Base-by-base conservation (phyloP, 2,113 vertebrate species). In the Crotalus helleri region DNA sequence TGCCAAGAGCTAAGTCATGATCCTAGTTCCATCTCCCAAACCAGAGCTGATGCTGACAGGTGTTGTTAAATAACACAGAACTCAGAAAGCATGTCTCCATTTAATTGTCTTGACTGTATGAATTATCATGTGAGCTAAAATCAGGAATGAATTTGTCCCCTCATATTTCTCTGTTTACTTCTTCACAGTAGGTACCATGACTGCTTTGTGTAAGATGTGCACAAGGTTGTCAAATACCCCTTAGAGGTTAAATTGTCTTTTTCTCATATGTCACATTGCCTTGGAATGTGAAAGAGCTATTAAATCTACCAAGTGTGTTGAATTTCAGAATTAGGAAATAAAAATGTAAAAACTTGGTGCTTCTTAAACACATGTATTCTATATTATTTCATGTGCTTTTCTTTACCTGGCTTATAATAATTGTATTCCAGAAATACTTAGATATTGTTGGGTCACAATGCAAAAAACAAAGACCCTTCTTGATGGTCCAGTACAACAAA, bases 331-430 rank as follows among this genome's bases (percentile, higher is more conserved):
- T 93, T 95, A 97, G 96, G 93, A 94, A 95, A 95, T 94, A 92
- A 94, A 96, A 96, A 94, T 92, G 91, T 95, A 91, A 87, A 93
- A 15, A 94, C 94, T 93, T 96, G 88, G 3, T 90, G 94, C 96
- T 97, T 94, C 94, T 95, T 81, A 96, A 96, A 95, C 95, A 92
- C 21, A 10, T 96, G 95, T 96, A 81, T 96, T 96, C 94, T 97
- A 95, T 94, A 95, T 97, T 94, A 97, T 96, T 95, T 97, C 92
- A 96, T 96, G 33, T 97, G 85, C 96, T 96, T 97, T 96, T 96
- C 92, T 97, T 97, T 96, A 94, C 93, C 95, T 97, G 97, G 95
- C 92, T 95, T 97, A 93, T 95, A 97, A 95, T 97, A 97, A 94
- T 89, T 97, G 94, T 96, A 95, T 95, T 95, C 96, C 92, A 92